Evolutionary conservation across 2,113 vertebrate genomes (phyloP).

Genomic region (Lophura nycthemera): DNA sequence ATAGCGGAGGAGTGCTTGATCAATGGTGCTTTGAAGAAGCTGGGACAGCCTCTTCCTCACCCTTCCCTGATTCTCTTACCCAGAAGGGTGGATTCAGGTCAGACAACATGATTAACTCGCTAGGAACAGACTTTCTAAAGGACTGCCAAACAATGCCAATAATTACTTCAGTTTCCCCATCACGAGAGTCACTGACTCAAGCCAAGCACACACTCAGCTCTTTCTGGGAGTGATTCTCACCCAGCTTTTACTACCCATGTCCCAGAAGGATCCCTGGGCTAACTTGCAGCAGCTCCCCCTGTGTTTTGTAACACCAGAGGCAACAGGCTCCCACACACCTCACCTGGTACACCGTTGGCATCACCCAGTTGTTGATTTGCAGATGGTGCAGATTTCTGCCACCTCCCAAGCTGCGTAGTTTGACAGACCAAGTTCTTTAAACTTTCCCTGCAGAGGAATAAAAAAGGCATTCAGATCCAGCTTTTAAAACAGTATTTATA

Average conservation of each 20-base stretch:
- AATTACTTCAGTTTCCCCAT: constrained; percentile 75
- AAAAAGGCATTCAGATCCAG: not conserved
- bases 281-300: not conserved
- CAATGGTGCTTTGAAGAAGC: not conserved
- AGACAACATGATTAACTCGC: not conserved
- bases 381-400: constrained; percentile 89
- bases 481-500: not conserved
- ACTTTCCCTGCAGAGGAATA: constrained; percentile 85
- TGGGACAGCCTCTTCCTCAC: not conserved
- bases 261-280: not conserved
- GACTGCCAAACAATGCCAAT: not conserved
- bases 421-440: constrained; percentile 92
- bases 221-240: not conserved
- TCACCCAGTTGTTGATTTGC: constrained; percentile 89
- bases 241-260: not conserved
- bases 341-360: constrained; percentile 94
- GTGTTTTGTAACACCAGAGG: fast-evolving
- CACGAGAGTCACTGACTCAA: constrained; percentile 64
- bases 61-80: not conserved
- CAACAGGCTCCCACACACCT: not conserved
- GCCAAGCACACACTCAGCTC: fast-evolving
- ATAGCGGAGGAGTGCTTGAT: no score
- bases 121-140: not conserved
- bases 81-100: fast-evolving
- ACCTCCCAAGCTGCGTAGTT: constrained; percentile 95